Base-by-base conservation (phyloP, 2,797 vertebrate species). In the Gobionotothen gibberifrons region DNA sequence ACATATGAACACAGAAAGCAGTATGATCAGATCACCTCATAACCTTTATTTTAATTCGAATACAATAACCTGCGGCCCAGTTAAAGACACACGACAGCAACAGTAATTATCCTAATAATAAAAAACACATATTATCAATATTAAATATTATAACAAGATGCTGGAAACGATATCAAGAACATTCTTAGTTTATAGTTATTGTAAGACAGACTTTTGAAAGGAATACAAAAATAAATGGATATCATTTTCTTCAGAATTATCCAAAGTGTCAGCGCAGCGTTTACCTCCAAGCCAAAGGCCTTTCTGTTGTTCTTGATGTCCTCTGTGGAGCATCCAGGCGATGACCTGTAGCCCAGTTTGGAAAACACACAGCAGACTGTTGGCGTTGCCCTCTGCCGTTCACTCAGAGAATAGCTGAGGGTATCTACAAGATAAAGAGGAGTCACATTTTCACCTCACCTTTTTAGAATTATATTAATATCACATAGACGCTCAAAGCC, bases 311-410 rank as follows among this genome's bases (percentile, higher is more conserved):
- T 62, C 52, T 47, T 79, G 61, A 29, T 76, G 76, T 80, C 75
- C 77, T 92, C 81, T 82, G 83, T 76, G 82, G 63, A 72, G 72
- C 85, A 74, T 81, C 81, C 36, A 81, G 74, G 71, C 74, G 65
- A 46, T 86, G 86, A 91, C 89, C 90, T 93, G 87, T 83, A 85
- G 88, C 85, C 88, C 79, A 78, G 53, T 82, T 89, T 54, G 43
- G 52, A 2, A 58, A 68, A 77, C 72, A 84, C 26, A 71, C 47
- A 46, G 19, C 21, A 59, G 63, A 65, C 42, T 86, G 90, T 61
- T 82, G 70, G 81, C 81, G 78, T 68, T 76, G 90, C 93, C 93
- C 93, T 89, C 94, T 94, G 83, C 87, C 66, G 94, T 60, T 61
- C 74, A 77, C n/a, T 15, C 0, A 14, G 53, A 21, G 81, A 87